Evolutionary conservation across 2,888 invertebrate species (phyloP).

Genomic region (Hydraecia micacea): DNA sequence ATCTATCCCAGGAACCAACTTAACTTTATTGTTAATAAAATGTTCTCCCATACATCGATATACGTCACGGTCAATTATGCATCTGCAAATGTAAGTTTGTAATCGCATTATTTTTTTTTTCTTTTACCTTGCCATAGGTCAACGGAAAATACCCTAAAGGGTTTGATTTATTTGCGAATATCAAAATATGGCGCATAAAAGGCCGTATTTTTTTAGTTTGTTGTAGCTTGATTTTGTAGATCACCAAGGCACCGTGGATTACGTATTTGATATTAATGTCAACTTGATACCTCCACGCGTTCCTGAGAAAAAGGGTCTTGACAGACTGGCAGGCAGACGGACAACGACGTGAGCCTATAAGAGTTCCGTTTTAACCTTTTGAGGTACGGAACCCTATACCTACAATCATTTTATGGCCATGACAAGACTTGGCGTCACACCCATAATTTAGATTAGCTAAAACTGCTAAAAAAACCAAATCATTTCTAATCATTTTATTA

Average conservation of each 20-base stretch:
- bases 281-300: not conserved
- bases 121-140: not conserved
- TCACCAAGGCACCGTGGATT: not conserved
- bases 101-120: not conserved
- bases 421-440: not conserved
- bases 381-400: not conserved
- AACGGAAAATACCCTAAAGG: not conserved
- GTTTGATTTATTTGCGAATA: not conserved
- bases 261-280: not conserved
- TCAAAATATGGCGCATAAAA: not conserved
- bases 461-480: not conserved
- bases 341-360: not conserved
- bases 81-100: not conserved
- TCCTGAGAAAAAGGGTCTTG: not conserved
- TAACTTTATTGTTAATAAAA: not conserved
- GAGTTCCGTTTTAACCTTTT: not conserved
- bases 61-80: not conserved
- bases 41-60: not conserved
- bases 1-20: not conserved
- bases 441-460: not conserved
- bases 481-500: not conserved
- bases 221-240: not conserved
- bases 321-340: not conserved
- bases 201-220: not conserved
- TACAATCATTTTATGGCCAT: not conserved